phyloP scores from a whole-genome alignment of 2,113 vertebrate species.

The Isichthys henryi region DNA sequence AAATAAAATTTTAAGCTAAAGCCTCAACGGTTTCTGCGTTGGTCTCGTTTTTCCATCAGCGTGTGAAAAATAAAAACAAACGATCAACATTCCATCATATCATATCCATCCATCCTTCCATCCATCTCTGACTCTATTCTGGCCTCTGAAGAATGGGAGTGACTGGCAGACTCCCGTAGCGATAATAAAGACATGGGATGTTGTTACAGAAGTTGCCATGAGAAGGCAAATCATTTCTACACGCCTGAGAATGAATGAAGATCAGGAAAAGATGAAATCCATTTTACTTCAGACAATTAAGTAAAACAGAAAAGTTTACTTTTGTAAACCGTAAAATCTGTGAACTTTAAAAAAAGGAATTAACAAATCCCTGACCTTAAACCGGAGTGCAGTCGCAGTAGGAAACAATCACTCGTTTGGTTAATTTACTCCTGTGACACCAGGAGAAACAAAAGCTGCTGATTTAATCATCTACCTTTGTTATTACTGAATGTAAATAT shows the following conservation, averaged over 20 bases:
- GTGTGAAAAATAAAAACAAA: neutral
- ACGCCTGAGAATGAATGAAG: neutral
- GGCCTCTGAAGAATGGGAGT: neutral
- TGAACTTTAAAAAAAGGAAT: neutral
- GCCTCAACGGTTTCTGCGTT: neutral
- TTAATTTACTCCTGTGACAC: neutral
- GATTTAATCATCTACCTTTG: neutral
- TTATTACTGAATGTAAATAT: neutral
- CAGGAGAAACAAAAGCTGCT: too few relatives aligned
- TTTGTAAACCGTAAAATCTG: neutral
- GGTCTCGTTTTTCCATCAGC: neutral
- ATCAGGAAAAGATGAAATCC: neutral
- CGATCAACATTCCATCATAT: neutral
- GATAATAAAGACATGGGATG: neutral
- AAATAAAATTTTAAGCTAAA: constrained; percentile 68
- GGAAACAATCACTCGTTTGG: neutral
- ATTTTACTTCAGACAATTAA: neutral
- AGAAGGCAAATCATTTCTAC: neutral
- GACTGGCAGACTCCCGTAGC: neutral
- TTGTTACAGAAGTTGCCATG: neutral
- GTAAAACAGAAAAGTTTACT: neutral
- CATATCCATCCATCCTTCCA: neutral
- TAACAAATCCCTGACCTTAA: neutral
- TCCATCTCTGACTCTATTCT: neutral
- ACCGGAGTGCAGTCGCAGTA: neutral